A percentile compares a stretch with the other conserved stretches of the same genome.
Evolutionary conservation across 2,888 invertebrate species (phyloP).

Genomic region (Nycteola revayana): DNA sequence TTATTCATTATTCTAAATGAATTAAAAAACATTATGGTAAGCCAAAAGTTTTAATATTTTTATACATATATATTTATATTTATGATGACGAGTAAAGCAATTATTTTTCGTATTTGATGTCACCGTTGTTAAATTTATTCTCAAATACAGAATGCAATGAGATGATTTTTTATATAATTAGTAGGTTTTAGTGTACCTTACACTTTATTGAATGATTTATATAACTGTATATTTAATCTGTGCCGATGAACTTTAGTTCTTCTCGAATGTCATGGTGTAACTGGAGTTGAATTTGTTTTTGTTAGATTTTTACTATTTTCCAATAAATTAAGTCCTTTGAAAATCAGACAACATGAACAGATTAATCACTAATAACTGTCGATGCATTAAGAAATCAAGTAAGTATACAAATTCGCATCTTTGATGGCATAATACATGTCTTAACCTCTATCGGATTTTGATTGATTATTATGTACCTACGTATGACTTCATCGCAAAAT

Average conservation of each 20-base stretch:
- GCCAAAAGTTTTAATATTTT: no score
- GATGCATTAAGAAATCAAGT: conserved; percentile 69
- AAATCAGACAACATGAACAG: conserved; percentile 63
- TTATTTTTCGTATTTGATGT: no score
- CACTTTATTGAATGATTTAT: no score
- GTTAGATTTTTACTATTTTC: conserved; percentile 56
- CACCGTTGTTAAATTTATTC: no score
- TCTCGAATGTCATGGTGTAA: conserved; percentile 64
- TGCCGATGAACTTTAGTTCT: conserved; percentile 11
- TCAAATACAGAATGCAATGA: no score
- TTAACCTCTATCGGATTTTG: conserved; percentile 54
- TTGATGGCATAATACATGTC: conserved; percentile 21
- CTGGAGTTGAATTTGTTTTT: conserved; percentile 76
- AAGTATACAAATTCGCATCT: conserved; percentile 39
- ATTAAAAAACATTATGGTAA: no score
- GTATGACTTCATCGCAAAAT: conserved; percentile 43
- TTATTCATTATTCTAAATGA: no score
- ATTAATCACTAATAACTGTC: conserved; percentile 62
- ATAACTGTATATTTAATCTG: conserved; percentile 22
- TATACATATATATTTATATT: no score
- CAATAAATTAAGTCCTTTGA: conserved; percentile 33
- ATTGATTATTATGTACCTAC: conserved; percentile 51
- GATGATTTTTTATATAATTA: no score
- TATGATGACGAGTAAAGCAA: no score
- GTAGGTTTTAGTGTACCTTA: no score